Evolutionary conservation across 2,797 vertebrate genomes (phyloP), one percentile per base, ranked within the genome.

Genomic region (Peromyscus nudipes): DNA sequence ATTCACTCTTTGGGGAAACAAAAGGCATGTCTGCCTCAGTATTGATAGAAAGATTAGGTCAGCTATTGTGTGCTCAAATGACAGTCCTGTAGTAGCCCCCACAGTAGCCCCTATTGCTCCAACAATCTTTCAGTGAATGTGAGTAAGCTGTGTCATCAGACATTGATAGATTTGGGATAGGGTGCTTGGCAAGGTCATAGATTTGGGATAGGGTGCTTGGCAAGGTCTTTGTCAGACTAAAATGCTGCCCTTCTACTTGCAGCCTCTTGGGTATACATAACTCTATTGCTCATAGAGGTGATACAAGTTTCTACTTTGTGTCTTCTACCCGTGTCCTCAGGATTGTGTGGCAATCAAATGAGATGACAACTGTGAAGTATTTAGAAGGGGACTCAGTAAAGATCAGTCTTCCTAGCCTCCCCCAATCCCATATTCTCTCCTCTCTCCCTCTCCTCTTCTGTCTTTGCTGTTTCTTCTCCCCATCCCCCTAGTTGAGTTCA

Each of bases 71-170:
- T 87, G 46, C 77, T 95, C 2, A 89, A 81, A 81, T 83, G n/a
- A 11, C 23, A 43, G 12, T 67, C 13, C 84, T 73, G 1, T 73
- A n/a, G 40, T 87, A 92, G 83, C 8, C 37, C 62, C 19, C 86
- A 46, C 75, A 83, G 55, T 87, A 25, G 29, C 73, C 65, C 34
- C 93, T 94, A 84, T 60, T 85, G 90, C 52, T 88, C 34, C 81
- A 92, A 55, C 92, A 80, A 29, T 67, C 75, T 92, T 83, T 67
- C 31, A 90, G 69, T 86, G 40, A 95, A 92, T 89, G 62, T 49
- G 67, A 62, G 25, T 64, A 77, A 88, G 80, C 87, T 94, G 10
- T 76, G 49, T 75, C 49, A 55, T 64, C 12, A 92, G 55, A 79
- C 87, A 73, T 55, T 88, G 67, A 62, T 29, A 92, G 43, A 27